Evolutionary conservation across 2,888 invertebrate species (phyloP), one percentile per base, ranked within the genome.

Genomic region (Oxyscelio sp.): DNA sequence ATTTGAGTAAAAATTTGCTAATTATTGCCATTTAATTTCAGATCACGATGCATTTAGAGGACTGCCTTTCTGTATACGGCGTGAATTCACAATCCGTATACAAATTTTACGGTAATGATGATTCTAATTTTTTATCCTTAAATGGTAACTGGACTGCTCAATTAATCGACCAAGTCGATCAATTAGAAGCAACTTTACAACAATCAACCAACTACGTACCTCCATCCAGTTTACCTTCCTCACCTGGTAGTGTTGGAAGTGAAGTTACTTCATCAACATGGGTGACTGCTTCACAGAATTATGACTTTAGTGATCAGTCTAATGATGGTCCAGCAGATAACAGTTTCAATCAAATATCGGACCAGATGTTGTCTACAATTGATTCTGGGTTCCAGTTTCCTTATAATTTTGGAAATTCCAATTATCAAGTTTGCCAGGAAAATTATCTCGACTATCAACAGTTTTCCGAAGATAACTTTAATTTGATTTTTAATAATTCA

Each of bases 331-430:
- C 40, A 8, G 17, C 40, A 11, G 75, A 73, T n/a, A 77, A 73
- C 21, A 66, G 27, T 21, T 50, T 59, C 17, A 54, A 19, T 4
- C 22, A 45, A 15, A 1, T 22, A 13, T n/a, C 65, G 0, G 77
- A 78, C 1, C 89, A 89, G 9, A 84, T 89, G 24, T 71, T 93
- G 15, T 93, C 93, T 0, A 85, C 93, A 2, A 90, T 93, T 4
- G 90, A 87, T 11, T 90, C 92, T 0, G 94, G 93, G 0, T 94
- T 94, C 52, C 92, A 93, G 1, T 93, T 93, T 74, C 93, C 94
- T 4, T 40, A 65, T 6, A 77, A 65, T 22, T 71, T 81, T 11
- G 27, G n/a, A 5, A 65, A 74, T 3, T 15, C n/a, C 3, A 68
- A 48, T n/a, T 78, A 74, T 38, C 21, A 71, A 61, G 59, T 70